phyloP scores from a whole-genome alignment of 2,113 vertebrate species.

The Setophaga petechia region DNA sequence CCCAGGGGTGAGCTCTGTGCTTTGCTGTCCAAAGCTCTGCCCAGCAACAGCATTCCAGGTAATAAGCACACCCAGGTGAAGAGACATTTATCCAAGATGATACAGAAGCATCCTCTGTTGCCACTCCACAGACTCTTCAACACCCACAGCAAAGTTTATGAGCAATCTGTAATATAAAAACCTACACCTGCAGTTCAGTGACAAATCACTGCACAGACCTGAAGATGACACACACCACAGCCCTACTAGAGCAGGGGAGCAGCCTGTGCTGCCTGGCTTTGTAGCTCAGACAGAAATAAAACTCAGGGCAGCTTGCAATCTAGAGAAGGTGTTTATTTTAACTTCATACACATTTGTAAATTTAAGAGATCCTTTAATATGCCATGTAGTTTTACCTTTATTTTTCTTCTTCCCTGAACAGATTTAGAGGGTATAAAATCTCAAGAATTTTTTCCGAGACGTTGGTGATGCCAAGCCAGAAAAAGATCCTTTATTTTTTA shows the following conservation, averaged over 20 bases:
- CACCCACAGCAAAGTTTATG: background rate
- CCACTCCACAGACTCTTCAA: background rate
- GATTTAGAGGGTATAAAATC: background rate
- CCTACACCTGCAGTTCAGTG: background rate
- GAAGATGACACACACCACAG: background rate
- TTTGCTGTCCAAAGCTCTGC: background rate
- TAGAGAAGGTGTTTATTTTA: background rate
- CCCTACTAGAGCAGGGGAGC: background rate
- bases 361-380: background rate
- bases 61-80: background rate
- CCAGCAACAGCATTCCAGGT: background rate
- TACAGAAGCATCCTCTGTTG: background rate
- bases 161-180: background rate
- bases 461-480: background rate
- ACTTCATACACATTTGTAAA: background rate
- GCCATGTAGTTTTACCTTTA: background rate
- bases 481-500: background rate
- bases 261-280: background rate
- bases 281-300: background rate
- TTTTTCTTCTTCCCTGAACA: background rate
- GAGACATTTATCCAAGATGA: background rate
- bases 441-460: background rate
- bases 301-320: background rate
- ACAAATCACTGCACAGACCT: fast-evolving
- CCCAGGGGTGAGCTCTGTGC: background rate